These are phyloP conservation scores for Agelas oroides DNA, from an alignment of 37 sponge, comb jelly and placozoan genomes.

Conservation along the genomic window DNA sequence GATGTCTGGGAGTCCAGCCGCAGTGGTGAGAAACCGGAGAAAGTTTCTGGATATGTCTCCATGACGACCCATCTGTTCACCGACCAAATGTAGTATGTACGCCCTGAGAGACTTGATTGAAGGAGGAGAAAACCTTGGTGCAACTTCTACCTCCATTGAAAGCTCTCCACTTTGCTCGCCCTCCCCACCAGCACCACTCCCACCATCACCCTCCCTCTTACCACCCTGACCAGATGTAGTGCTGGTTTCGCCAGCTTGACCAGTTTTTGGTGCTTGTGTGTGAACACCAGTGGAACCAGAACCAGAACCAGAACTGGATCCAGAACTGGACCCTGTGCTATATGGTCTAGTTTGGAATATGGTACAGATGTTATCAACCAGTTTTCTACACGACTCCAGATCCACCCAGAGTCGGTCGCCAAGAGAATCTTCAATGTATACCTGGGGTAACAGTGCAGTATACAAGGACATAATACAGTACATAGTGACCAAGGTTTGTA, in stretches of 20 bases:
- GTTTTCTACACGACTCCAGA: conserved; percentile 68
- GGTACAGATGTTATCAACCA: conserved; percentile 85
- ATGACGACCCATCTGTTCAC: conserved; percentile 62
- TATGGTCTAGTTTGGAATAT: conserved; percentile 66
- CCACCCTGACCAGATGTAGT: background rate
- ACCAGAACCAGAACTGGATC: background rate
- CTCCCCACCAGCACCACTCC: conserved; percentile 6
- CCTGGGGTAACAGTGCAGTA: conserved; percentile 47
- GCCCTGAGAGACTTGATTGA: conserved; percentile 42
- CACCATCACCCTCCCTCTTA: background rate
- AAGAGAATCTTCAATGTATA: conserved; percentile 86
- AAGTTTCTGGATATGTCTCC: conserved; percentile 63
- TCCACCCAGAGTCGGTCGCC: conserved; percentile 91
- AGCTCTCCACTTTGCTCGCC: background rate
- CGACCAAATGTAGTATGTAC: conserved; percentile 59
- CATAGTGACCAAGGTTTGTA: background rate
- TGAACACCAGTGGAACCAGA: background rate
- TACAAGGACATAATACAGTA: background rate
- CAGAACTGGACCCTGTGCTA: background rate
- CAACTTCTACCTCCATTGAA: conserved; percentile 15
- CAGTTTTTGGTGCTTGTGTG: background rate
- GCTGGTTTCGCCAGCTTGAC: background rate
- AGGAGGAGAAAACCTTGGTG: conserved; percentile 43
- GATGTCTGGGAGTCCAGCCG: conserved; percentile 69
- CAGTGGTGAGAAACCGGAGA: conserved; percentile 62